A percentile compares a stretch with the other conserved stretches of the same genome.
These are phyloP conservation scores for Didymodactylos carnosus DNA, from an alignment of 2,888 invertebrate species.

Conservation along the genomic window DNA sequence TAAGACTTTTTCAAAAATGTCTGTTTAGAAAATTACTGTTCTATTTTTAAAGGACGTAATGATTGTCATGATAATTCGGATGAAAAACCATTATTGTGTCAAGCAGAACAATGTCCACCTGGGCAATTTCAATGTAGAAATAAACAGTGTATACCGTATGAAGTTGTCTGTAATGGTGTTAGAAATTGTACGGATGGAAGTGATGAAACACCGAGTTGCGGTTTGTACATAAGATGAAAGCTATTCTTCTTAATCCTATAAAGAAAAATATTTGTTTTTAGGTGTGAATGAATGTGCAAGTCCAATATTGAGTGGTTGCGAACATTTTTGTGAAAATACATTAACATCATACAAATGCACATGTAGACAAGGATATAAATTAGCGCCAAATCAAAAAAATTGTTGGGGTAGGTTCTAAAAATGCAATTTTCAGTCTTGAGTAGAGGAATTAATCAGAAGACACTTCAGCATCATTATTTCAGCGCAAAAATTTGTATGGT, in stretches of 20 bases:
- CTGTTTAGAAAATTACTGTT: neutral
- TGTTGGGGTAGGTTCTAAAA: conserved; percentile 38
- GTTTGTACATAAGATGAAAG: conserved; percentile 43
- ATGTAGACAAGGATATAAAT: conserved; percentile 69
- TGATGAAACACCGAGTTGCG: conserved; percentile 70
- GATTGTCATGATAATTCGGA: conserved; percentile 11
- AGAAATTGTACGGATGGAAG: conserved; percentile 76
- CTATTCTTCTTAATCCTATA: conserved; percentile 65
- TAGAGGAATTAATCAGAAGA: conserved; percentile 22
- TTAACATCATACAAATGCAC: conserved; percentile 81
- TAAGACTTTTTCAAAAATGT: no score
- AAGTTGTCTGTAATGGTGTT: conserved; percentile 66
- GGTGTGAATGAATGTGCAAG: conserved; percentile 66
- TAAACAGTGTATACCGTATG: conserved; percentile 54
- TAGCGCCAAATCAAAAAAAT: conserved; percentile 15
- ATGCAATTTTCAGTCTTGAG: conserved; percentile 52
- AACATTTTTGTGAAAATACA: conserved; percentile 81
- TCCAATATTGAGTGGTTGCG: conserved; percentile 41
- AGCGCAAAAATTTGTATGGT: no score
- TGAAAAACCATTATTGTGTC: conserved; percentile 3
- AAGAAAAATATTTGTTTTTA: conserved; percentile 69
- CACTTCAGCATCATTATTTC: no score
- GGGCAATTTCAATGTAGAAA: conserved; percentile 25
- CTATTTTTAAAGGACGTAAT: neutral
- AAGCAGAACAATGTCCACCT: conserved; percentile 14